Evolutionary conservation across 2,888 invertebrate species (phyloP), one percentile per base, ranked within the genome.

Genomic region (Periphyllus acericola): DNA sequence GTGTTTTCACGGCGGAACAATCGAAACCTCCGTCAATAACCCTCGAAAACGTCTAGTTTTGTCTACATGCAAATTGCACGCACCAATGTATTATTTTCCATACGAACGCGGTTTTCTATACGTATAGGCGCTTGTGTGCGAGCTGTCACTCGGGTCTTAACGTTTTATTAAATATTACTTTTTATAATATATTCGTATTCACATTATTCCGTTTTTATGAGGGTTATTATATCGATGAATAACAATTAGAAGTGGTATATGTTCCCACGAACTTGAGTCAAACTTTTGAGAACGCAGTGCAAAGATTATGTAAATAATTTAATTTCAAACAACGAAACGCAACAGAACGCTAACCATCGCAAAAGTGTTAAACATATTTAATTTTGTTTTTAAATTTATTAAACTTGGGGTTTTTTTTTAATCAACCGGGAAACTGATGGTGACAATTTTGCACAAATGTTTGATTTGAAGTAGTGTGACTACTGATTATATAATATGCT

Each of bases 231-330:
- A 60, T 60, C 60, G 9, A 71, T 71, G 71, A 71, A 71, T 71
- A 71, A 71, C 71, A 71, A 71, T 71, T 71, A 71, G 71, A 71
- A 14, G n/a, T 25, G 8, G 71, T 71, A 32, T 14, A 32, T 68
- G 80, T 80, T 80, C 66, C 66, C 80, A 40, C 66, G 40, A 66
- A 40, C 40, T 66, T 36, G 55, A 40, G 40, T 19, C n/a, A 80
- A 80, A 80, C 66, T 36, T 80, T 66, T 34, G 40, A 80, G 40
- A 66, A 80, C 66, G 71, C 11, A 71, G 29, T 21, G 25, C 55
- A 79, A 34, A 79, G 32, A 79, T 79, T 79, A 79, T 79, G 79
- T 79, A 79, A 34, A 60, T 55, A 55, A 79, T 55, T 78, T 78
- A 78, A 52, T 78, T 78, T 52, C 55, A 52, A 79, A 55, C 32